Evolutionary conservation across 92 coral and sea anemone species (phyloP), one percentile per base, ranked within the genome.

Genomic region (Metridium senile): DNA sequence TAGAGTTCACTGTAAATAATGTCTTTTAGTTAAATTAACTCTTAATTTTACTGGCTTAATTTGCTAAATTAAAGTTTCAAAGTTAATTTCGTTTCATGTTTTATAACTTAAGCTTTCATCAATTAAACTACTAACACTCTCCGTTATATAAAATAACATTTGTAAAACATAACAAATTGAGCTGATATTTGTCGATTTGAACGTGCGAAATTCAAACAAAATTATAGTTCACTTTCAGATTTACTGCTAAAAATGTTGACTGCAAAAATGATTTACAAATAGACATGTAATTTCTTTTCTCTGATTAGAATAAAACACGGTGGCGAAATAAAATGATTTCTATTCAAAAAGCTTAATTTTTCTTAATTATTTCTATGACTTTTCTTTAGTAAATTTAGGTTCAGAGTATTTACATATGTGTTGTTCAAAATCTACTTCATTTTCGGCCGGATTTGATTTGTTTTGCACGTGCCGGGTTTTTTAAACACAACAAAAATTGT

Each of bases 1-100:
- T 63, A 63, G 4, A 63, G 3, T 31, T 63, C 27, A 28, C 69
- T 28, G 11, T 63, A 6, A 63, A 63, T 63, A 22, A 31, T 63
- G 9, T 16, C 27, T 63, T 28, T 63, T 27, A 29, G 69, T 63
- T 63, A 28, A 63, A 63, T 63, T 63, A 63, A 63, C 69, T 11
- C 39, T n/a, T 28, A 63, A 63, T 63, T 23, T 2, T 11, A 30
- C 45, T 28, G 2, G 69, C 66, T 54, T 73, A 21, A 73, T 73
- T 73, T 57, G 49, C 33, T 47, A 73, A 57, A 73, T 73, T 73
- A 61, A 72, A 72, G 39, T 72, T 72, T 72, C 65, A 23, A 73
- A 73, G 68, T 63, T 63, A 28, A 63, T 63, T 63, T 28, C 20
- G n/a, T 63, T 63, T 63, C 39, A 28, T 63, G 8, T 63, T 63